These are phyloP conservation scores for Eulithis testata DNA, from an alignment of 2,888 invertebrate genomes.

Conservation along the genomic window DNA sequence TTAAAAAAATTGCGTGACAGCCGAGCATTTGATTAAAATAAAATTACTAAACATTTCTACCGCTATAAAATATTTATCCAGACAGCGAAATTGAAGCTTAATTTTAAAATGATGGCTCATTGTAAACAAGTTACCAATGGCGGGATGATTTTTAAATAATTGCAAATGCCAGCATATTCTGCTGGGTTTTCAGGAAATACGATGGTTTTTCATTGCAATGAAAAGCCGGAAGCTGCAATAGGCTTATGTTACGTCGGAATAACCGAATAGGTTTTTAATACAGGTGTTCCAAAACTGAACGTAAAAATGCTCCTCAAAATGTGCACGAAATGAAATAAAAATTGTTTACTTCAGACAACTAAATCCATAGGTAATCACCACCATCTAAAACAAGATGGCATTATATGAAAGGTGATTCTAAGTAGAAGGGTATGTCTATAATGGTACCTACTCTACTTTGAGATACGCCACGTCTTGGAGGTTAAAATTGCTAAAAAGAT, in stretches of 20 bases:
- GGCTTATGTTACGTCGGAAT: conserved; percentile 7
- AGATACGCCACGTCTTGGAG: neutral
- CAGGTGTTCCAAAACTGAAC: too few relatives aligned
- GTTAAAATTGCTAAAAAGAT: conserved; percentile 16
- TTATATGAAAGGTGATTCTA: too few relatives aligned
- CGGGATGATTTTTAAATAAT: conserved; percentile 48
- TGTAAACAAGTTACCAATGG: conserved; percentile 41
- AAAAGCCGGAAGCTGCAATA: conserved; percentile 16
- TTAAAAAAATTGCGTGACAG: too few relatives aligned
- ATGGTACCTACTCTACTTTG: too few relatives aligned
- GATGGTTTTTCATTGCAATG: conserved; percentile 28
- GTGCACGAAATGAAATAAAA: too few relatives aligned
- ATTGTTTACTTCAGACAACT: too few relatives aligned
- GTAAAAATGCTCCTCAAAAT: too few relatives aligned
- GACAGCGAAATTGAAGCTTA: conserved; percentile 29
- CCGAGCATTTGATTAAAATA: neutral
- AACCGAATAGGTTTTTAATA: conserved; percentile 1
- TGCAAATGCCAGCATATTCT: conserved; percentile 32
- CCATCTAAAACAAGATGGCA: too few relatives aligned
- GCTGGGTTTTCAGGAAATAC: conserved; percentile 17
- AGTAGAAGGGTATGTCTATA: too few relatives aligned
- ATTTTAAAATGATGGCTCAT: conserved; percentile 41
- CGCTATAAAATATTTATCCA: conserved; percentile 23
- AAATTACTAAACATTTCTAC: neutral
- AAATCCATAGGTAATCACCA: too few relatives aligned